phyloP scores from a whole-genome alignment of 2,113 vertebrate genomes.

The Oriolus oriolus region DNA sequence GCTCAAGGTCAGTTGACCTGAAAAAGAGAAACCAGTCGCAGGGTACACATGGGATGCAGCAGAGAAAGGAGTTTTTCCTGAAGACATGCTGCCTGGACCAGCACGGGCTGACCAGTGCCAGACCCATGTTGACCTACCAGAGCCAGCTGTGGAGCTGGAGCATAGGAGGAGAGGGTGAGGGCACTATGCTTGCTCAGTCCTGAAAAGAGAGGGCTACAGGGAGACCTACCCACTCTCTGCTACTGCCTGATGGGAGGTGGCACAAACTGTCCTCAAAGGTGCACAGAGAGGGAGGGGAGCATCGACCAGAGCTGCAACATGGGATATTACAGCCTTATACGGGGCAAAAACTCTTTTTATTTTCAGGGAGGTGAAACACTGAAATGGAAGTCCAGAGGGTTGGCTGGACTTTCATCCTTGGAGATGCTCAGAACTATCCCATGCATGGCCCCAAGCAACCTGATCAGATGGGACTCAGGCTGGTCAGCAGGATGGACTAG shows the following conservation, averaged over 20 bases:
- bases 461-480: neutral
- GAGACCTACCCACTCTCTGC: neutral
- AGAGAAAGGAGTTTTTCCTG: neutral
- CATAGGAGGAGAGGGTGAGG: accelerated
- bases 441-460: neutral
- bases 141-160: accelerated
- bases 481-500: neutral
- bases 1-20: neutral
- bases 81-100: accelerated
- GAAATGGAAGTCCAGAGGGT: neutral
- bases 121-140: accelerated
- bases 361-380: neutral
- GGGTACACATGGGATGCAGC: neutral
- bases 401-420: neutral
- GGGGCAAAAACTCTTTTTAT: neutral
- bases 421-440: neutral
- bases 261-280: neutral
- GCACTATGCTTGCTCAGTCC: neutral
- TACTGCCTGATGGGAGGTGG: neutral
- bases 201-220: neutral
- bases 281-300: neutral
- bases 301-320: neutral
- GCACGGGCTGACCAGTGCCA: neutral
- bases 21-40: neutral
- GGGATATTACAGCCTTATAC: neutral